Percentiles rank a stretch among this genome's conserved stretches.
phyloP scores from a whole-genome alignment of 2,888 invertebrate species.

The Drosophila lutescens region DNA sequence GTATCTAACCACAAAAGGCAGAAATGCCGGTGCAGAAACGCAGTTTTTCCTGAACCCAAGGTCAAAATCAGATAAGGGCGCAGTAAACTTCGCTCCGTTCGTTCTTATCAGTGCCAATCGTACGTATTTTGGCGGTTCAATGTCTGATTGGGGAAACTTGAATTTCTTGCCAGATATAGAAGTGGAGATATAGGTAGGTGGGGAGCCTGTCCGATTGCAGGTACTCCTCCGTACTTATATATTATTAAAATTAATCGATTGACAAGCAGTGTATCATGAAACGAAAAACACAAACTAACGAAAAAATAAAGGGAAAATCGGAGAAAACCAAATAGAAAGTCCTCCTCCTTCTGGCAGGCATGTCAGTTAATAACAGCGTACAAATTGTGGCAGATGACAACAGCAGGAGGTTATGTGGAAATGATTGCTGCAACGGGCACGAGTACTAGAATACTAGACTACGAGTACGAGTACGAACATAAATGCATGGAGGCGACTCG shows the following conservation, averaged over 20 bases:
- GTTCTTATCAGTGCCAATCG: constrained; percentile 10
- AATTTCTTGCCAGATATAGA: neutral
- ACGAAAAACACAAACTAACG: constrained; percentile 20
- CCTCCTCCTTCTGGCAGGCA: constrained; percentile 49
- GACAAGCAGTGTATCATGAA: constrained; percentile 18
- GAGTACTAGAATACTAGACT: neutral
- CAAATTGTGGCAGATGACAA: constrained; percentile 76
- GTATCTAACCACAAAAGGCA: constrained; percentile 21
- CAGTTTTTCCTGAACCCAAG: constrained; percentile 22
- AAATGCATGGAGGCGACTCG: constrained; percentile 71
- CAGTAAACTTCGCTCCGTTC: constrained; percentile 7
- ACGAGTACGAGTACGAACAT: constrained; percentile 40
- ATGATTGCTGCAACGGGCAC: constrained; percentile 64
- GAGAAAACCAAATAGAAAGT: neutral
- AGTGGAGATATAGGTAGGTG: neutral
- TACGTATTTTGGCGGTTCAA: constrained; percentile 14
- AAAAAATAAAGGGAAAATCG: neutral
- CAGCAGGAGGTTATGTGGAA: constrained; percentile 42
- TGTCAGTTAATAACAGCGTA: constrained; percentile 73
- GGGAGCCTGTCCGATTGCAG: constrained; percentile 5
- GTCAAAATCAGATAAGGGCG: constrained; percentile 50
- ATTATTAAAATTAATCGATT: constrained; percentile 30
- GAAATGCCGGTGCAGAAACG: constrained; percentile 22
- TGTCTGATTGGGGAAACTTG: constrained; percentile 23
- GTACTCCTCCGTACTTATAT: neutral